phyloP scores from a whole-genome alignment of 2,113 vertebrate genomes.

The Actenoides lindsayi region DNA sequence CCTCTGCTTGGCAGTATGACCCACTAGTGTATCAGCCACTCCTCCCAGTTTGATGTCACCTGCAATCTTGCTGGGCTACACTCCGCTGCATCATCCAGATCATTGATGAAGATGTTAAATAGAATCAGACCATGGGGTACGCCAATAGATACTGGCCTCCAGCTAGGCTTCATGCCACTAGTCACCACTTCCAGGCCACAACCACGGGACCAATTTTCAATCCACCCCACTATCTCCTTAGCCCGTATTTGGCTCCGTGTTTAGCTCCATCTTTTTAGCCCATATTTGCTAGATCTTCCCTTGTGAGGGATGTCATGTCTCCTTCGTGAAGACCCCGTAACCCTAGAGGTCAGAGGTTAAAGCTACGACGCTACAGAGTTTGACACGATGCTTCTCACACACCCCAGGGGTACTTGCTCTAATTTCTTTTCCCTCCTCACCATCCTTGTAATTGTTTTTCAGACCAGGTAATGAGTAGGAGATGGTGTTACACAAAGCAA shows the following conservation, averaged over 20 bases:
- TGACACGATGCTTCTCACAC: not conserved
- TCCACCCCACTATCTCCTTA: not conserved
- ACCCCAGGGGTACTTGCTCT: not conserved
- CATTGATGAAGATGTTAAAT: not conserved
- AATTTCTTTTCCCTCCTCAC: not conserved
- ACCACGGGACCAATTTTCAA: too few relatives aligned
- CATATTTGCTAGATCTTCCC: too few relatives aligned
- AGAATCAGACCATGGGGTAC: not conserved
- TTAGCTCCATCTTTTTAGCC: too few relatives aligned
- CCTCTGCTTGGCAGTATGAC: not conserved
- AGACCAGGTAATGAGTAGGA: not conserved
- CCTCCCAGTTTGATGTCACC: not conserved
- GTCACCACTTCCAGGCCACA: not conserved
- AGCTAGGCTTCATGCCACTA: not conserved
- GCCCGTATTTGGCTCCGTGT: too few relatives aligned
- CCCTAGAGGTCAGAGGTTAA: too few relatives aligned
- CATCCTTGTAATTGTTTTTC: not conserved
- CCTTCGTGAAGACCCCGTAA: not conserved
- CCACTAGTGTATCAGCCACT: not conserved
- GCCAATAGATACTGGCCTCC: not conserved
- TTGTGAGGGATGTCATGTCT: too few relatives aligned
- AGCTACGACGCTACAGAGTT: not conserved
- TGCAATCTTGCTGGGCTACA: not conserved
- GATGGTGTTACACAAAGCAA: not conserved
- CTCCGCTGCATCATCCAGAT: not conserved